These are phyloP conservation scores for Zoanthus sociatus DNA, from an alignment of 92 coral and sea anemone species.

Conservation along the genomic window DNA sequence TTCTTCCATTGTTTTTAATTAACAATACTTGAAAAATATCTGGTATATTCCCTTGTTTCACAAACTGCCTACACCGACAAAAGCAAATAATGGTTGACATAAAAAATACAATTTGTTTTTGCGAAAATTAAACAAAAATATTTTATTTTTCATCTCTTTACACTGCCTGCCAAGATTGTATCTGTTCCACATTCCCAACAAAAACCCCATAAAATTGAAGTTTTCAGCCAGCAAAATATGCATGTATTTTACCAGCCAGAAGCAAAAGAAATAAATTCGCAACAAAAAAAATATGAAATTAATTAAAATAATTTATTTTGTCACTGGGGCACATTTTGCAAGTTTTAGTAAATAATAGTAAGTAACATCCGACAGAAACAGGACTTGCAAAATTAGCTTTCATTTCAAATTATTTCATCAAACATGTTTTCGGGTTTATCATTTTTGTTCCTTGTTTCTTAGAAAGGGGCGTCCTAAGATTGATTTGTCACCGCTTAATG, in stretches of 20 bases:
- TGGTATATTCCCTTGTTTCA: background rate
- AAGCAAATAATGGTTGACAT: background rate
- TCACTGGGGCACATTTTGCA: background rate
- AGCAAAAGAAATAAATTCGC: background rate
- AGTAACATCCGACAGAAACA: background rate
- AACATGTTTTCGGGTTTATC: constrained; percentile 11
- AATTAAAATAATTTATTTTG: background rate
- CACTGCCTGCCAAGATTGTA: background rate
- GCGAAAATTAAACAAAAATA: background rate
- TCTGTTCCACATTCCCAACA: background rate
- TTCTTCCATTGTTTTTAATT: background rate
- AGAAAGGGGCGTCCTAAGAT: background rate
- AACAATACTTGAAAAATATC: background rate
- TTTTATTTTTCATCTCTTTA: background rate
- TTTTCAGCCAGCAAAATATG: background rate
- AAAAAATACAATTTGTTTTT: no score
- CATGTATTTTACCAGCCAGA: background rate
- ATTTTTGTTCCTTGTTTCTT: constrained; percentile 7
- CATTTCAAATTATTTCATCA: background rate
- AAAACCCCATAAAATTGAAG: background rate
- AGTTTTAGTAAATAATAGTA: background rate
- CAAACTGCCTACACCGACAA: background rate
- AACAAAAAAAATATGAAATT: background rate
- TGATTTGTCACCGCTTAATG: no score
- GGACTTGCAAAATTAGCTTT: background rate